phyloP scores from a whole-genome alignment of 2,888 invertebrate genomes.

The Spodoptera littoralis region DNA sequence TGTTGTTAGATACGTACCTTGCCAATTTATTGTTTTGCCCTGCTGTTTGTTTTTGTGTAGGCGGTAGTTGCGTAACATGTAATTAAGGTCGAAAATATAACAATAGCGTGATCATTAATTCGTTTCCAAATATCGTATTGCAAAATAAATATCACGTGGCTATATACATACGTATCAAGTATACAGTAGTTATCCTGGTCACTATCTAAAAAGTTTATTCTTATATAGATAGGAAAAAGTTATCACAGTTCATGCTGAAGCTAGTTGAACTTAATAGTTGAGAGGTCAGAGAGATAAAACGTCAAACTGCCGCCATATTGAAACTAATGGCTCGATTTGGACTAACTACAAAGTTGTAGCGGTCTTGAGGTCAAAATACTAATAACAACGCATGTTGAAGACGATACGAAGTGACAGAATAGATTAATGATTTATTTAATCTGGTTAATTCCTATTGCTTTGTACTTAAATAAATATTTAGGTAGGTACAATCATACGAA shows the following conservation, averaged over 20 bases:
- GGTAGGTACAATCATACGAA: no score
- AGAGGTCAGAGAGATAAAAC: constrained; percentile 35
- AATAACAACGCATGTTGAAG: constrained; percentile 29
- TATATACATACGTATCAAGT: no score
- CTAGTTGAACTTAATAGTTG: constrained; percentile 25
- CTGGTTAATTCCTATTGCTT: not conserved
- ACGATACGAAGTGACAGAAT: constrained; percentile 21
- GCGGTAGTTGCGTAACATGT: not conserved
- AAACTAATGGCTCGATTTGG: constrained; percentile 44
- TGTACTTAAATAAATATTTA: no score
- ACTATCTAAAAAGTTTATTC: no score
- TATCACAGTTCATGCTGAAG: constrained; percentile 3
- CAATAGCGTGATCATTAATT: not conserved
- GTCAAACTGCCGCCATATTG: constrained; percentile 31
- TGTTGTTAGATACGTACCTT: constrained; percentile 45
- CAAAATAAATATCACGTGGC: not conserved
- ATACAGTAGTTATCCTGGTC: no score
- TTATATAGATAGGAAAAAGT: not conserved
- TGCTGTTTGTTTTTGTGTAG: constrained; percentile 10
- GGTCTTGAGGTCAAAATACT: constrained; percentile 30
- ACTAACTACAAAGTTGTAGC: constrained; percentile 38
- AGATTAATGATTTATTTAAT: constrained; percentile 2
- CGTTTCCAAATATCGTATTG: not conserved
- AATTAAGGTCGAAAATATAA: not conserved
- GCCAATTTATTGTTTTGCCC: constrained; percentile 44